Base-by-base conservation (phyloP, 2,888 invertebrate species). In the Kuschelorhynchus macadamiae region DNA sequence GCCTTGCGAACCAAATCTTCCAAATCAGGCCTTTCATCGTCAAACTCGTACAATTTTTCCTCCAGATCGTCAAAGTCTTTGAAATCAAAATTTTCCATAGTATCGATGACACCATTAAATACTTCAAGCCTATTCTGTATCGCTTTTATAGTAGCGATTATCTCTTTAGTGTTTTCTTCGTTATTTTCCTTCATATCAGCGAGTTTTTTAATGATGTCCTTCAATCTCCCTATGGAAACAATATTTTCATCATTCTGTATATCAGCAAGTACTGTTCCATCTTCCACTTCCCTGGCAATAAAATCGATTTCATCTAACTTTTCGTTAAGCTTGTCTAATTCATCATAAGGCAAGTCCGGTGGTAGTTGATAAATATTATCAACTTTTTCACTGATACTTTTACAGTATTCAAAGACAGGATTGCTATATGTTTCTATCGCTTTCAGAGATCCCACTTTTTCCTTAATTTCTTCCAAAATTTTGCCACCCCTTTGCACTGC, bases 401-500 rank as follows among this genome's bases (percentile, higher is more conserved):
- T 74, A n/a, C 82, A 85, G 72, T 79, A 83, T 16, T 76, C 75
- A 1, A 81, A 75, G 11, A 84, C 74, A 61, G 82, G 77, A 11
- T 77, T 60, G 42, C 75, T 63, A 17, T 56, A 25, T 7, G 55
- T 59, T 47, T 78, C 63, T 25, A 75, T 59, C 8, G 56, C 18
- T 2, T 69, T 55, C 47, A 75, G 62, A 42, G 63, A 60, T 3
- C 75, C 70, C 41, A 73, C 74, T 12, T 52, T 12, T 20, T 71
- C 72, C 44, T 85, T 82, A 44, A 89, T 84, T 21, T 86, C 80
- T 18, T 85, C 83, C 18, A 87, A 80, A 61, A 86, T 82, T 70
- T 79, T 82, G 9, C 80, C 81, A 0, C 87, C 88, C 74, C 86
- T 85, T 50, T 85, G 83, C 3, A 88, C 73, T 0, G 87, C 87